A percentile compares a stretch with the other conserved stretches of the same genome.
These are phyloP conservation scores for Dendrocincla fuliginosa DNA, from an alignment of 2,797 vertebrate genomes.

Conservation along the genomic window DNA sequence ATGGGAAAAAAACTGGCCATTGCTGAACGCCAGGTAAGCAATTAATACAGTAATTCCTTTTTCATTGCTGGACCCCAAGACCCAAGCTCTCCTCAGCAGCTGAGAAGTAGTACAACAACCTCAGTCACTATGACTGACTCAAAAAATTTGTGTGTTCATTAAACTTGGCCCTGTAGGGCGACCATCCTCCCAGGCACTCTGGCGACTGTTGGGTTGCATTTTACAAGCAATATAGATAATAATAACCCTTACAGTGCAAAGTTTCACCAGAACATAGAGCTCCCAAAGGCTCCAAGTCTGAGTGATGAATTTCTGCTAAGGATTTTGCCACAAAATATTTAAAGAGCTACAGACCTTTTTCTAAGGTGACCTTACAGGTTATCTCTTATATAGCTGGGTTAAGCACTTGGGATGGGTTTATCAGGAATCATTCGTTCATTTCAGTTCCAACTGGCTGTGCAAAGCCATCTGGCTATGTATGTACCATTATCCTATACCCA, in stretches of 20 bases:
- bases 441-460: neutral
- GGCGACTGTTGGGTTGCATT: neutral
- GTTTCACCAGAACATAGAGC: neutral
- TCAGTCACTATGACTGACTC: neutral
- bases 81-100: neutral
- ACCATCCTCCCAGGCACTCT: neutral
- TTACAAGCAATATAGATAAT: fast-evolving
- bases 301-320: neutral
- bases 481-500: neutral
- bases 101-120: neutral
- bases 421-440: neutral
- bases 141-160: neutral
- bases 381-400: neutral
- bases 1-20: neutral
- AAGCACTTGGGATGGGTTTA: neutral
- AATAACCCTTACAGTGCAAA: neutral
- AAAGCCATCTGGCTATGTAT: neutral
- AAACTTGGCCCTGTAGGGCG: neutral
- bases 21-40: neutral
- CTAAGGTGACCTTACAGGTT: neutral
- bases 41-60: neutral
- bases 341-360: neutral
- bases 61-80: neutral
- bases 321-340: neutral
- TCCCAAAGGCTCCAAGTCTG: neutral